phyloP scores from a whole-genome alignment of 2,113 vertebrate genomes.

The Hippocampus guttulatus region DNA sequence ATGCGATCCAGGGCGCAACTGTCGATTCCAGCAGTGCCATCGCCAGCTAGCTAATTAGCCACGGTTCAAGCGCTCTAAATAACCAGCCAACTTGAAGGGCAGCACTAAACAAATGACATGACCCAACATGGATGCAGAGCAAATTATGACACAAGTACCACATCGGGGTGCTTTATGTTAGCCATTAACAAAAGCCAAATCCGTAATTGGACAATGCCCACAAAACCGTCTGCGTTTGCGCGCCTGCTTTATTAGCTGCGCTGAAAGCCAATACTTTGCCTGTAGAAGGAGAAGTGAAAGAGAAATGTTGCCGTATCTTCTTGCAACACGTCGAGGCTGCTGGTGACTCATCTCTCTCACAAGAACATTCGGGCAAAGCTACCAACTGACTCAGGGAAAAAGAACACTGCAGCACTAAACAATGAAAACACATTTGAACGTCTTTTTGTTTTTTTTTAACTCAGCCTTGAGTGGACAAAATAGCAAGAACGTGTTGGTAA shows the following conservation, averaged over 20 bases:
- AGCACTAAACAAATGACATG: conserved; percentile 61
- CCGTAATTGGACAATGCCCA: conserved; percentile 34
- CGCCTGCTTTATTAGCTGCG: conserved; percentile 40
- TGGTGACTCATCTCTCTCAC: conserved; percentile 72
- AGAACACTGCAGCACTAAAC: conserved; percentile 8
- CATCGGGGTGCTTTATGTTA: conserved; percentile 31
- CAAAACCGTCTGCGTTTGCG: conserved; percentile 30
- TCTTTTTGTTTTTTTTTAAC: too few relatives aligned
- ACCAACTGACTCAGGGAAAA: conserved; percentile 60
- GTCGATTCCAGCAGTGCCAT: conserved; percentile 65
- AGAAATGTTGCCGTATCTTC: conserved; percentile 61
- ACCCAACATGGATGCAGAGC: conserved; percentile 51
- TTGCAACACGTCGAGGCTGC: conserved; percentile 65
- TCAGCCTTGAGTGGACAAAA: background rate
- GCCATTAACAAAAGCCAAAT: conserved; percentile 42
- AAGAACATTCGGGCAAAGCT: conserved; percentile 68
- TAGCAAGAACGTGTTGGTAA: background rate
- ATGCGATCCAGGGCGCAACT: conserved; percentile 51
- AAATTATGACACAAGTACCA: conserved; percentile 54
- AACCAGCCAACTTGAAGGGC: conserved; percentile 60
- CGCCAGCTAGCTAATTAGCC: conserved; percentile 61
- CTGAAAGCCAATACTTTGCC: conserved; percentile 56
- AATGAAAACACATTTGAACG: background rate
- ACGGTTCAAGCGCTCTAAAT: conserved; percentile 63
- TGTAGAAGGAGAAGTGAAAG: conserved; percentile 67